These are phyloP conservation scores for Sylvia borin DNA, from an alignment of 2,797 vertebrate genomes.

Conservation along the genomic window DNA sequence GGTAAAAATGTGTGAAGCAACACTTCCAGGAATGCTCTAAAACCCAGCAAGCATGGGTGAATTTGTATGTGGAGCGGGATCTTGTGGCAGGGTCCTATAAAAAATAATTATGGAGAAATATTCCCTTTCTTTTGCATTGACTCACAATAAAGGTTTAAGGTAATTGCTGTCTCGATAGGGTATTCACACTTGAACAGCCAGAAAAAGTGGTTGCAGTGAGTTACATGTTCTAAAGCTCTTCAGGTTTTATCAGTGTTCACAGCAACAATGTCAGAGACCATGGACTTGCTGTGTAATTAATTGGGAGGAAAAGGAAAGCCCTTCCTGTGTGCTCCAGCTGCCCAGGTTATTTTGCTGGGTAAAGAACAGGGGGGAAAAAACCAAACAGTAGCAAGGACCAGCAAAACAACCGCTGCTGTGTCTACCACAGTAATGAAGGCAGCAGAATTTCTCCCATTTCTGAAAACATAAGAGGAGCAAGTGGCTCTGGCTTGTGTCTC, in stretches of 20 bases:
- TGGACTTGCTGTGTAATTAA: background rate
- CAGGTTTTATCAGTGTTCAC: slow-evolving; percentile 67
- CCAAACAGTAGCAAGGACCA: background rate
- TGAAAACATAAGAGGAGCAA: background rate
- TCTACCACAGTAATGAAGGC: background rate
- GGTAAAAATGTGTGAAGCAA: background rate
- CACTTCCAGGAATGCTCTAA: background rate
- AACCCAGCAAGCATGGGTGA: background rate
- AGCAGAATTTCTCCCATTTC: background rate
- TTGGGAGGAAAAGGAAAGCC: background rate
- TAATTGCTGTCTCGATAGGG: background rate
- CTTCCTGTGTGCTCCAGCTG: background rate
- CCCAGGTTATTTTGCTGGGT: background rate
- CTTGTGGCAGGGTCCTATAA: background rate
- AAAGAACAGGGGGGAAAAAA: background rate
- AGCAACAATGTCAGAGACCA: slow-evolving; percentile 83
- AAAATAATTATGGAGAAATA: background rate
- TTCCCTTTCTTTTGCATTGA: background rate
- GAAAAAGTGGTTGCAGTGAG: slow-evolving; percentile 11
- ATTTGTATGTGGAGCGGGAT: background rate
- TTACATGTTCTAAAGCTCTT: slow-evolving; percentile 8
- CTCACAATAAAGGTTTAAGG: background rate
- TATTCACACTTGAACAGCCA: background rate
- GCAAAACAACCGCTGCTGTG: background rate
- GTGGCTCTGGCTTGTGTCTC: background rate